Base-by-base conservation (phyloP, 2,113 vertebrate genomes). In the Hemichromis elongatus region DNA sequence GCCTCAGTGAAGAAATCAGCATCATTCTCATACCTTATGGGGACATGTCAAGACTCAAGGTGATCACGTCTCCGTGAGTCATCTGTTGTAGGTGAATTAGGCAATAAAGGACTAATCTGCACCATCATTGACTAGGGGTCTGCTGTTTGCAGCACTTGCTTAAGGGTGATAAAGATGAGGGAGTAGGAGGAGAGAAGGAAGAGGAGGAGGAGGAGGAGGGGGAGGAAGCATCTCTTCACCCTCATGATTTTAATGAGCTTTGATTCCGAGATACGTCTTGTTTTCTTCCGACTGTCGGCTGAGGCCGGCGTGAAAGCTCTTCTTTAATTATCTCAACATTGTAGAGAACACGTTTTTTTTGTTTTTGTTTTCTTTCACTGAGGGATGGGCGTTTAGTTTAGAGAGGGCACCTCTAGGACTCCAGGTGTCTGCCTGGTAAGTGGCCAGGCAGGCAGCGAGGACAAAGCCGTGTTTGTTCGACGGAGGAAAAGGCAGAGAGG, bases 381-480 rank as follows among this genome's bases (percentile, higher is more conserved):
- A 53, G 91, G 91, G 87, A 85, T 92, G 88, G 92, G 90, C 81
- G 86, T 89, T 89, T 86, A 73, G 89, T 88, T 92, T 90, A 88
- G 90, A 93, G 86, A 88, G 89, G 93, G 90, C 87, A 92, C 70
- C 81, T 92, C 85, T 42, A 84, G 79, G 89, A 90, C 94, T 96
- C 93, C 93, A 90, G 94, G 95, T 95, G 92, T 89, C 88, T 61
- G 95, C 91, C 95, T 96, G 92, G 93, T 95, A 93, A 92, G 94
- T 90, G 90, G 93, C 95, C 95, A 95, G 94, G 91, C 93, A 88
- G 94, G 91, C 94, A 93, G 75, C 54, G 61, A 86, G 96, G 94
- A 96, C 95, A 96, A 96, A 96, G 96, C 94, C 87, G 86, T 83
- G 83, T 95, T 96, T 96, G 96, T 95, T 95, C 89, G 84, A 92